Evolutionary conservation across 2,888 invertebrate genomes (phyloP).

Genomic region (Dynastes tityus): DNA sequence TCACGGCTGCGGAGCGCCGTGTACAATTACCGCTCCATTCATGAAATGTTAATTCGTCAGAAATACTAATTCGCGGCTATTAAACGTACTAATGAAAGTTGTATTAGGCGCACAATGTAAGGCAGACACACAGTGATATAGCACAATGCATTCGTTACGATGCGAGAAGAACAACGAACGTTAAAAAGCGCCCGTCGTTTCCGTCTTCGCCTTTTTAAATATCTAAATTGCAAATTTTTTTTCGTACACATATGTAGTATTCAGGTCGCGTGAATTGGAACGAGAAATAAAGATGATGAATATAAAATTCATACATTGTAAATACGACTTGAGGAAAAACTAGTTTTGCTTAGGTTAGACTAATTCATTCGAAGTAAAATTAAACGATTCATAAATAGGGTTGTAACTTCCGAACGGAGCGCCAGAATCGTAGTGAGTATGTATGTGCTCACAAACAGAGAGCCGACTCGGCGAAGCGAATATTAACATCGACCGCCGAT

Average conservation of each 20-base stretch:
- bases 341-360: no score
- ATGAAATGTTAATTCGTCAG: constrained; percentile 26
- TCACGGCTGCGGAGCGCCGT: not conserved
- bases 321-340: no score
- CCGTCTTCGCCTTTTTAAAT: not conserved
- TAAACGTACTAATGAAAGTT: constrained; percentile 22
- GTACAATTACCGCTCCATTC: constrained; percentile 30
- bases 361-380: no score
- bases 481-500: no score
- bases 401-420: no score
- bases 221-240: constrained; percentile 36
- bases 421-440: no score
- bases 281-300: constrained; percentile 8
- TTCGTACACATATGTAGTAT: not conserved
- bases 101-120: not conserved
- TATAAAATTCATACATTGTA: not conserved
- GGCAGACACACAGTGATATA: no score
- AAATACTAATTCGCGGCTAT: constrained; percentile 20
- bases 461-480: no score
- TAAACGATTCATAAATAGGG: no score
- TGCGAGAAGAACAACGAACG: not conserved
- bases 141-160: not conserved
- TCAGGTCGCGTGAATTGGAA: constrained; percentile 28
- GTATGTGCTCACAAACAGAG: no score
- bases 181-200: not conserved